Conservation (phyloP, 2,797 vertebrate genomes). For the Sebastes taczanowskii region DNA sequence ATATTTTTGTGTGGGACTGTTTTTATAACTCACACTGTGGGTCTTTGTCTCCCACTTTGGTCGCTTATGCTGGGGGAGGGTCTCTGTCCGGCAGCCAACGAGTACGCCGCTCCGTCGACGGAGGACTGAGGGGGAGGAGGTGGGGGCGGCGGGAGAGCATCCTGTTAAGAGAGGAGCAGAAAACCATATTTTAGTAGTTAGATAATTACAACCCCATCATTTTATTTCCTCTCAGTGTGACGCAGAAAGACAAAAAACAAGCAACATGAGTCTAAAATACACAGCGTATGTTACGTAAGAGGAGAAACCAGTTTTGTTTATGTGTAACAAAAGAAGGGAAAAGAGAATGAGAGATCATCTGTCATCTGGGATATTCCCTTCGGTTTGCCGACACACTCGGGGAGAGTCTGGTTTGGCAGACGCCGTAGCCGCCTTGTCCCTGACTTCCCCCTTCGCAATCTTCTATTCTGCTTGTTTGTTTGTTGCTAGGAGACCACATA, state of each 20-base stretch:
- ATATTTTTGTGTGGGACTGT: conserved; percentile 60
- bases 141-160: conserved; percentile 92
- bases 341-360: conserved; percentile 61
- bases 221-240: neutral
- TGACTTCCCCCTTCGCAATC: conserved; percentile 40
- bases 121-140: conserved; percentile 91
- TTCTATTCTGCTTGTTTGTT: conserved; percentile 71
- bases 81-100: conserved; percentile 85
- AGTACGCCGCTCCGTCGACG: conserved; percentile 81
- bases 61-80: conserved; percentile 85
- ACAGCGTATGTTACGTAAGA: conserved; percentile 30
- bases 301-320: conserved; percentile 63
- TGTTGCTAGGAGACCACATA: conserved; percentile 73
- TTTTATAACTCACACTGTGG: conserved; percentile 93
- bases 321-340: conserved; percentile 38
- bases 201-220: conserved; percentile 10
- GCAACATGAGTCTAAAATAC: conserved; percentile 10
- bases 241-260: conserved; percentile 17
- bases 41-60: conserved; percentile 90
- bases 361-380: conserved; percentile 63
- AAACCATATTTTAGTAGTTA: neutral
- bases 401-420: conserved; percentile 60
- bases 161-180: conserved; percentile 76
- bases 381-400: conserved; percentile 39
- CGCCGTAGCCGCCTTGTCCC: conserved; percentile 37